phyloP scores from a whole-genome alignment of 2,797 vertebrate genomes.

The Botia almorhae region DNA sequence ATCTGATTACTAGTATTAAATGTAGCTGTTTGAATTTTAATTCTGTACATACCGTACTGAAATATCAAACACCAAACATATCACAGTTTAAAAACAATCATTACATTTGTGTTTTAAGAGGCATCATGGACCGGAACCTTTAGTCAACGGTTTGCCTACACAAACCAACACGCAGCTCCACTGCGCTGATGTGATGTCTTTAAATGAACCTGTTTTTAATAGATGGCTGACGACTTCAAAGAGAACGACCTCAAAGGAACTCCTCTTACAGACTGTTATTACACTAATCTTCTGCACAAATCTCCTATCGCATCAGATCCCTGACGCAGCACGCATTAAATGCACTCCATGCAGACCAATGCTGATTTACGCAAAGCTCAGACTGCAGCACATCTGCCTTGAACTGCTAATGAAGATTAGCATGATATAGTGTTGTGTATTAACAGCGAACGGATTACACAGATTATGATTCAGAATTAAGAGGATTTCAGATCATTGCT shows the following conservation, averaged over 20 bases:
- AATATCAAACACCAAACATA: too few species aligned
- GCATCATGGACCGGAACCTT: background rate
- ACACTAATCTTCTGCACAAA: conserved; percentile 7
- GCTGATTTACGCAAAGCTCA: background rate
- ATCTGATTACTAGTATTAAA: background rate
- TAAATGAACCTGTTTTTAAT: conserved; percentile 67
- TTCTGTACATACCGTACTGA: too few species aligned
- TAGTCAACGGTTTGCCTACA: conserved; percentile 2
- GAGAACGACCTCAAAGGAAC: conserved; percentile 60
- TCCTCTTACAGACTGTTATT: conserved; percentile 53
- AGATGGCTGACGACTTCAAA: conserved; percentile 63
- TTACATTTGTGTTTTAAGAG: too few species aligned
- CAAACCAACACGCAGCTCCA: conserved; percentile 43
- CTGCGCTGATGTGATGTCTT: conserved; percentile 71
- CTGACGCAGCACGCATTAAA: conserved; percentile 1
- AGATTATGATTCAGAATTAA: background rate
- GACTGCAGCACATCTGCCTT: background rate
- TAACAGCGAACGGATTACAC: conserved; percentile 18
- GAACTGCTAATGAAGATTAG: conserved; percentile 28
- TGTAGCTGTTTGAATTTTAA: background rate
- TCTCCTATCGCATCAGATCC: conserved; percentile 41
- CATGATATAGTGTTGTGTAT: conserved; percentile 25
- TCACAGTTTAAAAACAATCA: too few species aligned
- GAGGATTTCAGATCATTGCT: conserved; percentile 25
- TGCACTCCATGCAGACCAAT: background rate